Conservation (phyloP, 2,113 vertebrate genomes). For the Phycodurus eques region DNA sequence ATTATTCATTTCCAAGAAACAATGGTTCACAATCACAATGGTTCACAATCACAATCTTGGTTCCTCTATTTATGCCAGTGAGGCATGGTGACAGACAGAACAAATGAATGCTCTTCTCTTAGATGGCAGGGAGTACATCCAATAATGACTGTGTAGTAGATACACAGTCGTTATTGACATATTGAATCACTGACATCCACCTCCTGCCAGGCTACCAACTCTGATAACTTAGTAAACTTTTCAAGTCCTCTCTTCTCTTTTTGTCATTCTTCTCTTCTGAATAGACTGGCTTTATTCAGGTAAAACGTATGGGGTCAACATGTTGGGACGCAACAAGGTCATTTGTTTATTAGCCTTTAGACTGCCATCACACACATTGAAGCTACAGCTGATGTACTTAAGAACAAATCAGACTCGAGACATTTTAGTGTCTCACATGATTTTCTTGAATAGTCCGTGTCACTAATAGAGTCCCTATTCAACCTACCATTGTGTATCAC, state of each 20-base stretch:
- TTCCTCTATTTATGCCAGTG: too few species aligned
- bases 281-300: not conserved
- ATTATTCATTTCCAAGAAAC: too few species aligned
- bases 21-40: too few species aligned
- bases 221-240: not conserved
- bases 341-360: not conserved
- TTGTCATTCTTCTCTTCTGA: too few species aligned
- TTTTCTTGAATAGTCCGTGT: not conserved
- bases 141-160: too few species aligned
- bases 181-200: too few species aligned
- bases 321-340: not conserved
- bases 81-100: too few species aligned
- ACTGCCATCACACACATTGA: not conserved
- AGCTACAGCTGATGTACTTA: not conserved
- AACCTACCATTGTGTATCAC: not conserved
- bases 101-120: too few species aligned
- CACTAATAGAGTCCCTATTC: not conserved
- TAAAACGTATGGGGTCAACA: not conserved
- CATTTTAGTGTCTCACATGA: not conserved
- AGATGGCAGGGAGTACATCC: too few species aligned
- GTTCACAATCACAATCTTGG: too few species aligned
- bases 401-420: not conserved
- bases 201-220: not conserved
- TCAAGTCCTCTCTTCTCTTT: not conserved
- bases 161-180: too few species aligned